Evolutionary conservation across 2,888 invertebrate species (phyloP), one percentile per base, ranked within the genome.

Genomic region (Auanema sp.): DNA sequence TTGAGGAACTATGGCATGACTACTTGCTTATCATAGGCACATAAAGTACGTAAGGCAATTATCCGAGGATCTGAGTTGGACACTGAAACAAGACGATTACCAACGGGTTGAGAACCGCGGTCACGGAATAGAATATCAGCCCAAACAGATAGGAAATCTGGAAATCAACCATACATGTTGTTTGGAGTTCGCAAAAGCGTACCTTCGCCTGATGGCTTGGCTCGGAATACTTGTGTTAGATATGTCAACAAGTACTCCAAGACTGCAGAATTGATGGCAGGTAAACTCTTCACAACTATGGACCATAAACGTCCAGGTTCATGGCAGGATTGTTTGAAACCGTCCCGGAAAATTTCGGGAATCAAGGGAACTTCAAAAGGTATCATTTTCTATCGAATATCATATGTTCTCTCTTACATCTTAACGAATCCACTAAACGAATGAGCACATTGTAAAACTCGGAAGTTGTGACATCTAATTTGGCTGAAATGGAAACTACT

Each of bases 101-200:
- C 56, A 10, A 44, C 21, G 0, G 62, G 33, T 2, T 10, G 25
- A 16, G 21, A 25, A 47, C 55, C 47, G 16, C 65, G 58, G 60
- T 72, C 69, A 42, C 74, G 71, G 62, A 74, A 74, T 2, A 76
- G 50, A 0, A 70, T 67, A 24, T 71, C 68, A 8, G 72, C 66
- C 76, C 76, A 76, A 10, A 66, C 53, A 3, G 60, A 59, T 16
- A 76, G 50, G 60, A 75, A 69, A 16, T 71, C 76, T 76, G 60
- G 23, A 69, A 53, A 18, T 12, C 8, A n/a, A n/a, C 6, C 6
- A 55, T 41, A 33, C 33, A 14, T 55, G 6, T 55, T n/a, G n/a
- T 33, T 55, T 55, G 16, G n/a, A 23, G 41, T n/a, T 12, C 12
- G 8, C 6, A n/a, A 3, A 14, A 60, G 47, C 54, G 16, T 41